phyloP scores from a whole-genome alignment of 2,113 vertebrate genomes.

The Mystacornis crossleyi region DNA sequence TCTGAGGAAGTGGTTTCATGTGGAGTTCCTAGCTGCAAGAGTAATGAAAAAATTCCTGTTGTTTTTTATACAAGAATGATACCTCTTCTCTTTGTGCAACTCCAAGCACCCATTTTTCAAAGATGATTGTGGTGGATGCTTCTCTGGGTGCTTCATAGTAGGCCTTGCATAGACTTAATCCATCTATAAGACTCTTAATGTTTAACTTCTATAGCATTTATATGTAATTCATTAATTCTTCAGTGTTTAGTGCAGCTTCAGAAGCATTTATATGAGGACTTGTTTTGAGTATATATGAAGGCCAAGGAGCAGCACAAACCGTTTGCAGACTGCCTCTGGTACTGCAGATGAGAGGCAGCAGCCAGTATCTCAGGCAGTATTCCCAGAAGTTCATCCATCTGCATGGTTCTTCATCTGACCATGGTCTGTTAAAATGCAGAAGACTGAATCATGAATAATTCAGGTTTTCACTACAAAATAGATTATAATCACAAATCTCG shows the following conservation, averaged over 20 bases:
- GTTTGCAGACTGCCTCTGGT: not conserved
- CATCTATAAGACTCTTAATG: not conserved
- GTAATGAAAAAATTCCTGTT: not conserved
- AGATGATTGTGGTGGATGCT: not conserved
- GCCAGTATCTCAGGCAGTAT: not conserved
- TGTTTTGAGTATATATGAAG: not conserved
- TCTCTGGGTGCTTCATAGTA: not conserved
- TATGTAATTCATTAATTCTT: not conserved
- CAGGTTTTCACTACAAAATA: not conserved
- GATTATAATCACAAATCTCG: not conserved
- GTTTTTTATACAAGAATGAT: not conserved
- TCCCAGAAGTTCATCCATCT: not conserved
- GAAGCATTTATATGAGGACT: not conserved
- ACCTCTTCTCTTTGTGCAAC: not conserved
- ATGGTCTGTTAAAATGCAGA: not conserved
- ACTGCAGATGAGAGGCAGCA: not conserved
- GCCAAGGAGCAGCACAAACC: not conserved
- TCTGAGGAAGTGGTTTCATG: accelerated
- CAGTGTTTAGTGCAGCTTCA: not conserved
- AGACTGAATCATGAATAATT: not conserved
- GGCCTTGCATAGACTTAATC: not conserved
- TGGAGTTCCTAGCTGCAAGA: not conserved
- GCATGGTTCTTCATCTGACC: not conserved
- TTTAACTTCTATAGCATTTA: not conserved
- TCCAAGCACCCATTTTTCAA: not conserved